These are phyloP conservation scores for Berghia stephanieae DNA, from an alignment of 1,140 invertebrate species.

Conservation along the genomic window DNA sequence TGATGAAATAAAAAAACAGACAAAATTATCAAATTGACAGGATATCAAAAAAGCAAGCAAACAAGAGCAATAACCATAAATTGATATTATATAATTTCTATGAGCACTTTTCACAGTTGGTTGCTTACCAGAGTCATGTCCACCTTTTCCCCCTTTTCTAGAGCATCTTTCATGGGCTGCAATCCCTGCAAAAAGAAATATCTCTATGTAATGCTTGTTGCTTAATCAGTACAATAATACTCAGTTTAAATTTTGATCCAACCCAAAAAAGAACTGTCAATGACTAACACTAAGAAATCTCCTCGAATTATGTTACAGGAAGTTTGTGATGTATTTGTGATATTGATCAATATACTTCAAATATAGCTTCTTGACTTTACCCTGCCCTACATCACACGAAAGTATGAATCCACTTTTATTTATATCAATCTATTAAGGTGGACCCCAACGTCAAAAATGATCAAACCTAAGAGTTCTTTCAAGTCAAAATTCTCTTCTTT, in stretches of 20 bases:
- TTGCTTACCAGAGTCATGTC: constrained; percentile 73
- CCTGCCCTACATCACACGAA: no score
- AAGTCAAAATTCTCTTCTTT: not conserved
- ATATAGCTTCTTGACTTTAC: no score
- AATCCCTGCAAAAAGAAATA: constrained; percentile 73
- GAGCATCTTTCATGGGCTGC: constrained; percentile 82
- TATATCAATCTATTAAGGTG: no score
- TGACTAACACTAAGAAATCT: not conserved
- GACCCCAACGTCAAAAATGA: no score
- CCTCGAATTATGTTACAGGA: not conserved
- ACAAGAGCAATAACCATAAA: not conserved
- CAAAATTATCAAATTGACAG: not conserved
- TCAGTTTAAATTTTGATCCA: not conserved
- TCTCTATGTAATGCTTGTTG: constrained; percentile 2
- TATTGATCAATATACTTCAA: not conserved
- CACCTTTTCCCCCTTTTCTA: constrained; percentile 78
- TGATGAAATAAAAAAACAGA: not conserved
- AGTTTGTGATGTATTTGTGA: not conserved
- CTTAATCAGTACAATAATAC: not conserved
- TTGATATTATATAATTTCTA: no score
- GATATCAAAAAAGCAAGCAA: not conserved
- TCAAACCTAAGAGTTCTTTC: no score
- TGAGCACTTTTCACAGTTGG: no score
- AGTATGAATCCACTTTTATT: no score
- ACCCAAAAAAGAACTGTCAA: not conserved